A percentile compares a stretch with the other conserved stretches of the same genome.
phyloP scores from a whole-genome alignment of 2,113 vertebrate genomes.

The Gasterosteus nipponicus region DNA sequence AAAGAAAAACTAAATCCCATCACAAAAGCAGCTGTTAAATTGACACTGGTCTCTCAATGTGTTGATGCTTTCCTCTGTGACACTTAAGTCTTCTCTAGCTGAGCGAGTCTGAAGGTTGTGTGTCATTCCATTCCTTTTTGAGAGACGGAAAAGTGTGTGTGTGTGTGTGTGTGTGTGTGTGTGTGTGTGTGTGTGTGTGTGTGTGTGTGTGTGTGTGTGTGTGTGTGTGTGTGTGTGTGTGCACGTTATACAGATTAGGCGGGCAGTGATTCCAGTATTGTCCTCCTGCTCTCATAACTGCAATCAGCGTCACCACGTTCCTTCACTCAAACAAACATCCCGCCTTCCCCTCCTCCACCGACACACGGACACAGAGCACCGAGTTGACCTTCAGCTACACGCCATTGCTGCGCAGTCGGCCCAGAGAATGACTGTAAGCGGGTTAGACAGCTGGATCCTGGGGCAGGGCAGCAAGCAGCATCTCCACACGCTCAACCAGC shows the following conservation, averaged over 20 bases:
- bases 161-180: constrained; percentile 8
- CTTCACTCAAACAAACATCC: constrained; percentile 14
- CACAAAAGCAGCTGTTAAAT: not conserved
- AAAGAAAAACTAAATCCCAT: not conserved
- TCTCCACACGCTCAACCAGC: constrained; percentile 51
- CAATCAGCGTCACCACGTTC: constrained; percentile 24
- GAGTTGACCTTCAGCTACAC: constrained; percentile 63
- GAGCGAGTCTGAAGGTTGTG: constrained; percentile 10
- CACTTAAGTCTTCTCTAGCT: not conserved
- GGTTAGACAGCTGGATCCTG: constrained; percentile 62
- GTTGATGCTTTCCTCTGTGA: not conserved
- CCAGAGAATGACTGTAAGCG: constrained; percentile 64
- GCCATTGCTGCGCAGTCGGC: constrained; percentile 27
- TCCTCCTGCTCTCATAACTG: constrained; percentile 22
- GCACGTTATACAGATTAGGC: constrained; percentile 27
- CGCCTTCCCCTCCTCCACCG: not conserved
- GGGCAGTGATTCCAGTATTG: constrained; percentile 11
- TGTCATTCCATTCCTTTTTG: constrained; percentile 1
- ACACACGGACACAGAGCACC: not conserved
- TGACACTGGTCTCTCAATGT: not conserved
- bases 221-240: not conserved
- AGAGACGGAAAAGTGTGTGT: not conserved
- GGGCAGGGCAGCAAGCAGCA: constrained; percentile 38
- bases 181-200: not conserved
- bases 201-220: constrained; percentile 8